These are phyloP conservation scores for Cnemophilus loriae DNA, from an alignment of 2,113 vertebrate genomes.

Conservation along the genomic window DNA sequence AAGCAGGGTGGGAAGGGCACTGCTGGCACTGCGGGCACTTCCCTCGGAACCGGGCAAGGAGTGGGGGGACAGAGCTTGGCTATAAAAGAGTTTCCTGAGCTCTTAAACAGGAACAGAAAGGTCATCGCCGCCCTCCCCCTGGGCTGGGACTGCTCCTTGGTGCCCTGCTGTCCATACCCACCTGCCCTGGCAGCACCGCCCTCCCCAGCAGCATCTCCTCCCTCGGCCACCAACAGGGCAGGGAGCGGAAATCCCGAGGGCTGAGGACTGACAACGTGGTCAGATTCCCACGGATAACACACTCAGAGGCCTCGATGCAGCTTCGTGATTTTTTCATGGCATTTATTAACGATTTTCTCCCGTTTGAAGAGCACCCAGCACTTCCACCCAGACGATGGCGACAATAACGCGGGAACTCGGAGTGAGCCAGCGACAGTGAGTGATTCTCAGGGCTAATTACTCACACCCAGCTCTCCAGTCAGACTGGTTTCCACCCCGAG, in stretches of 20 bases:
- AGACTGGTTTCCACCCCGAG: neutral
- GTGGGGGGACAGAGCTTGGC: neutral
- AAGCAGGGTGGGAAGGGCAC: neutral
- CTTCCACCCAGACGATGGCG: neutral
- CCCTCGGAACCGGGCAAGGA: neutral
- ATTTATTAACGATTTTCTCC: neutral
- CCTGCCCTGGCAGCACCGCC: neutral
- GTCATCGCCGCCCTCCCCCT: rapidly evolving
- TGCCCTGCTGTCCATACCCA: neutral
- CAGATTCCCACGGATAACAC: neutral
- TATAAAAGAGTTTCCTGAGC: neutral
- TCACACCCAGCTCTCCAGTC: neutral
- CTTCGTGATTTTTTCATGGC: neutral
- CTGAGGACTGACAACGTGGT: rapidly evolving
- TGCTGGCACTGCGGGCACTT: neutral
- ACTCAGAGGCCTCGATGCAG: rapidly evolving
- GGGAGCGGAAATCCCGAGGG: neutral
- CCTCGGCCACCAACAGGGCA: rapidly evolving
- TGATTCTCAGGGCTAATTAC: neutral
- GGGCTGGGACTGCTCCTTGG: too few species aligned
- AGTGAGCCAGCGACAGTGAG: neutral
- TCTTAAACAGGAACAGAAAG: neutral
- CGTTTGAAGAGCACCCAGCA: neutral
- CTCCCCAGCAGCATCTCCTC: neutral
- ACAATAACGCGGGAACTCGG: neutral